These are phyloP conservation scores for Pavo muticus DNA, from an alignment of 2,113 vertebrate species.

Conservation along the genomic window DNA sequence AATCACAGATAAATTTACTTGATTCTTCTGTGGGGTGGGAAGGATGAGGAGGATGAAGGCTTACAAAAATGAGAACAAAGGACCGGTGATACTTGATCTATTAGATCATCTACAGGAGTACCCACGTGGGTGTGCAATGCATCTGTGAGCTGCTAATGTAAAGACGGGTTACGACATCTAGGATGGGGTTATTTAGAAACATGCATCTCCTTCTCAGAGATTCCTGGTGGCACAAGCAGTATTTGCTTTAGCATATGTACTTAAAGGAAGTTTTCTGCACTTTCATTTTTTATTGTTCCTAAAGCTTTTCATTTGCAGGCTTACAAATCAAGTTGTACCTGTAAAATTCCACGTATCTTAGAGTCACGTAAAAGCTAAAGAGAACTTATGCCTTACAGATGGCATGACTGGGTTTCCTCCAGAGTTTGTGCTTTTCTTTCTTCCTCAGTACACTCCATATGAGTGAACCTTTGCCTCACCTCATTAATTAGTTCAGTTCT, in stretches of 20 bases:
- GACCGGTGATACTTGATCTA: background rate
- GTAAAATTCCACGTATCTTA: background rate
- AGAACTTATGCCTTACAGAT: background rate
- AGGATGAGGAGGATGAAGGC: background rate
- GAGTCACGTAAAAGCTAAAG: background rate
- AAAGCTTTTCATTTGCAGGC: background rate
- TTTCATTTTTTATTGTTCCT: background rate
- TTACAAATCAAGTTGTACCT: background rate
- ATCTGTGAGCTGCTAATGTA: background rate
- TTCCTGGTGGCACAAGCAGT: background rate
- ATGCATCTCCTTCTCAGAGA: accelerated
- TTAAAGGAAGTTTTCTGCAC: background rate
- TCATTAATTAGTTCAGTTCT: slow-evolving; percentile 56
- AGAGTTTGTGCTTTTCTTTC: slow-evolving; percentile 28
- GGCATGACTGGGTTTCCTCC: background rate
- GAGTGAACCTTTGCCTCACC: slow-evolving; percentile 28
- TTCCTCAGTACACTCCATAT: background rate
- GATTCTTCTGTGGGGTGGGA: background rate
- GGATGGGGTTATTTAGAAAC: background rate
- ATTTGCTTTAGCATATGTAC: background rate
- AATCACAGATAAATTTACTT: background rate
- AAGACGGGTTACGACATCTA: background rate
- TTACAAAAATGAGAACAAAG: slow-evolving; percentile 1
- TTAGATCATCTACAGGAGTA: background rate
- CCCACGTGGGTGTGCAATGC: background rate